phyloP scores from a whole-genome alignment of 2,888 invertebrate genomes.

The Polymixis lichenea region DNA sequence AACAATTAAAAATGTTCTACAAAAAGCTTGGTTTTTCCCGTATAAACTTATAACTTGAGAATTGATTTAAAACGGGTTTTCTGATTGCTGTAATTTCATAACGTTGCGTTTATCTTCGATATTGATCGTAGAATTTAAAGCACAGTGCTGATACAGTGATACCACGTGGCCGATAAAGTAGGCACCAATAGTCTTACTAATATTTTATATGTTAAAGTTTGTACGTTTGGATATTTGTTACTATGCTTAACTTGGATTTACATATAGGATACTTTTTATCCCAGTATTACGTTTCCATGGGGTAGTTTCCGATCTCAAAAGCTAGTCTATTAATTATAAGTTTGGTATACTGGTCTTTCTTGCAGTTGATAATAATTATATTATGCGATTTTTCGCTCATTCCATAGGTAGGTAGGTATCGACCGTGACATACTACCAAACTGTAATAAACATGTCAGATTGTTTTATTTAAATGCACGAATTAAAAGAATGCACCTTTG shows the following conservation, averaged over 20 bases:
- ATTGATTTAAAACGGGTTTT: constrained; percentile 30
- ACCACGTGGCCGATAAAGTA: not conserved
- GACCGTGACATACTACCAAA: not conserved
- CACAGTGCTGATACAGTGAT: not conserved
- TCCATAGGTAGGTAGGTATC: not conserved
- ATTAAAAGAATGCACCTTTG: not conserved
- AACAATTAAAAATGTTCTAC: constrained; percentile 1
- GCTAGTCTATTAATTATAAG: not conserved
- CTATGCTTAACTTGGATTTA: no score
- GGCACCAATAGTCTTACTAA: not conserved
- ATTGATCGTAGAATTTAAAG: constrained; percentile 4
- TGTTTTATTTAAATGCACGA: not conserved
- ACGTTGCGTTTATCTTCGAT: not conserved
- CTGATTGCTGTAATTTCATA: not conserved
- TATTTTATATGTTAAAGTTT: no score
- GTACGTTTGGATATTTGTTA: no score
- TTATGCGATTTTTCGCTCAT: not conserved
- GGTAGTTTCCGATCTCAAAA: no score
- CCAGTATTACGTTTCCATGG: no score
- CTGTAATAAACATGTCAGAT: constrained; percentile 4
- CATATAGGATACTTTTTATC: no score
- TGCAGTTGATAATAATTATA: not conserved
- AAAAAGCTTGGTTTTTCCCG: constrained; percentile 24
- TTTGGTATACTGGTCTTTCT: not conserved
- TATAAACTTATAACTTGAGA: not conserved